These are phyloP conservation scores for Sebastes umbrosus DNA, from an alignment of 2,797 vertebrate genomes.

Conservation along the genomic window DNA sequence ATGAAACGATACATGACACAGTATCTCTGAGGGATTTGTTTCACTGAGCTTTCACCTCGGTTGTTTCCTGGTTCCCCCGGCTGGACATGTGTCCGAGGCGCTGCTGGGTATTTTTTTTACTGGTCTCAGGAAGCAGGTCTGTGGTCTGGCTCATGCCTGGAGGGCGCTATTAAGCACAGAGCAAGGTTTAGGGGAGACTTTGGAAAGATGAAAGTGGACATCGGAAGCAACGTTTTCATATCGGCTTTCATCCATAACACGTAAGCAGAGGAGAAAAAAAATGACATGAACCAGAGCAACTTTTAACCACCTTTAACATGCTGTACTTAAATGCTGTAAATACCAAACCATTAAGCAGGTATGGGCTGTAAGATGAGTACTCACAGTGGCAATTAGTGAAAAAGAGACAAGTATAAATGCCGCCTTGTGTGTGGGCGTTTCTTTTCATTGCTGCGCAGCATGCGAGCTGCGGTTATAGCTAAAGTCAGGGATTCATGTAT, in stretches of 20 bases:
- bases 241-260: constrained; percentile 20
- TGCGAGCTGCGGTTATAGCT: constrained; percentile 48
- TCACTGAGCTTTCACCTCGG: constrained; percentile 32
- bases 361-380: not conserved
- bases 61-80: not conserved
- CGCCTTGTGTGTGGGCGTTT: constrained; percentile 1
- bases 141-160: constrained; percentile 25
- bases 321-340: not conserved
- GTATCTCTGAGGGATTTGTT: constrained; percentile 45
- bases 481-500: constrained; percentile 76
- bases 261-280: not conserved
- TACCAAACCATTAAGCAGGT: constrained; percentile 12
- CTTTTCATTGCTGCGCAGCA: constrained; percentile 34
- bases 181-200: constrained; percentile 6
- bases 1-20: constrained; percentile 33
- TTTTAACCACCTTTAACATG: not conserved
- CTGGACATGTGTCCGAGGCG: constrained; percentile 15
- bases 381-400: constrained; percentile 42
- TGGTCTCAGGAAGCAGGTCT: constrained; percentile 23
- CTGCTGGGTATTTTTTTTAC: constrained; percentile 42
- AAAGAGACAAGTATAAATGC: constrained; percentile 28
- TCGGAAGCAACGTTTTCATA: constrained; percentile 20
- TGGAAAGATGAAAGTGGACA: constrained; percentile 34
- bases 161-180: constrained; percentile 37
- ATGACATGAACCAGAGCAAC: not conserved